Conservation (phyloP, 1,140 invertebrate genomes). For the Drosophila subpulchrella region DNA sequence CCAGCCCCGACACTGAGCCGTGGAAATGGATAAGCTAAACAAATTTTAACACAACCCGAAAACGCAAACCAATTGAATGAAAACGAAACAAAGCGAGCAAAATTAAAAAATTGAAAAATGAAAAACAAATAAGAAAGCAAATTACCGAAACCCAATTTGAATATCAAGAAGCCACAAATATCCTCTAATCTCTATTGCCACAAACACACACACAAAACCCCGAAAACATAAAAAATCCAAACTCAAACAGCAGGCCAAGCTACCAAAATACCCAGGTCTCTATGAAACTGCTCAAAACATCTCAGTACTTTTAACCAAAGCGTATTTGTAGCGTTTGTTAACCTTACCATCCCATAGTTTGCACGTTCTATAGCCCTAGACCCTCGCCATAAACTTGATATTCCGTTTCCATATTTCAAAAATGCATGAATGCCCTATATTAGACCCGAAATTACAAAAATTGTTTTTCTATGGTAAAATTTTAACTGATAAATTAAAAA, state of each 20-base stretch:
- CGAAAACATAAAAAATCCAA: conserved; percentile 5
- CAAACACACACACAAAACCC: not conserved
- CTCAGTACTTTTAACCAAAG: conserved; percentile 6
- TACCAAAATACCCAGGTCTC: conserved; percentile 24
- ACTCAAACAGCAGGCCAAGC: conserved; percentile 22
- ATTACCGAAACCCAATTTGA: conserved; percentile 14
- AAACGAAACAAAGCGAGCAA: conserved; percentile 28
- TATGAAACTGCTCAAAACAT: conserved; percentile 25
- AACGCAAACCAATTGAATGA: conserved; percentile 14
- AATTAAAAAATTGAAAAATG: conserved; percentile 31
- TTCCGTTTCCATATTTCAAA: not conserved
- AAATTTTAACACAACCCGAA: conserved; percentile 41
- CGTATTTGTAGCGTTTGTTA: conserved; percentile 19
- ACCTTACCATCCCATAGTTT: conserved; percentile 2
- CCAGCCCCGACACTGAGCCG: conserved; percentile 92
- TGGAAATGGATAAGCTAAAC: conserved; percentile 90
- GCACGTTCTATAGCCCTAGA: conserved; percentile 13
- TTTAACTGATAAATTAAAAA: not conserved
- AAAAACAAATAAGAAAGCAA: conserved; percentile 29
- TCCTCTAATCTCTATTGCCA: conserved; percentile 12
- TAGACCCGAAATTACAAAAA: not conserved
- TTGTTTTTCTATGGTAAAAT: not conserved
- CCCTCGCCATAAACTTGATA: not conserved
- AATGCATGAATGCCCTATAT: conserved; percentile 6
- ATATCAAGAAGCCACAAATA: conserved; percentile 29